These are phyloP conservation scores for Cotesia chilonis DNA, from an alignment of 1,140 invertebrate species.

Conservation along the genomic window DNA sequence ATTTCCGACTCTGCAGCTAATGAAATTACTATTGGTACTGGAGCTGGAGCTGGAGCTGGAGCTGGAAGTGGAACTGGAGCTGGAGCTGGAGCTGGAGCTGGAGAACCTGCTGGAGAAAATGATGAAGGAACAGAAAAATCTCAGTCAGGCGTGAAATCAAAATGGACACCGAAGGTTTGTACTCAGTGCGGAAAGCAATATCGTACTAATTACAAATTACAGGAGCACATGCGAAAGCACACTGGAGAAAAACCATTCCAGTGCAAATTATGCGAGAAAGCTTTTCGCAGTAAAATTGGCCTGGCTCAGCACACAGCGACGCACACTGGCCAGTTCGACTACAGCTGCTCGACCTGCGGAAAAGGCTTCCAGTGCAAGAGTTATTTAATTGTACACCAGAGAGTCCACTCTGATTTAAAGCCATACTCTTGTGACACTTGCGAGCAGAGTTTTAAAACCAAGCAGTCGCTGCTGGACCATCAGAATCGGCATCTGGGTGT, in stretches of 20 bases:
- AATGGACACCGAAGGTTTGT: conserved; percentile 67
- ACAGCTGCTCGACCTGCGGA: conserved; percentile 74
- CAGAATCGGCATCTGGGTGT: conserved; percentile 83
- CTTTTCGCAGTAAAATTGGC: conserved; percentile 75
- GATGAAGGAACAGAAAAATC: conserved; percentile 34
- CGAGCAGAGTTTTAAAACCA: conserved; percentile 75
- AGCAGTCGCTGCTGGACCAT: conserved; percentile 79
- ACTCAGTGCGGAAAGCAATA: conserved; percentile 70
- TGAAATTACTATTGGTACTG: no score
- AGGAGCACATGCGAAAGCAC: conserved; percentile 82
- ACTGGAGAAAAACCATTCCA: conserved; percentile 84
- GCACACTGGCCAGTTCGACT: conserved; percentile 73
- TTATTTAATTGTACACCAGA: conserved; percentile 76
- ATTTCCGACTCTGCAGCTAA: conserved; percentile 38
- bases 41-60: background rate
- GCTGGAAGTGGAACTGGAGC: no score
- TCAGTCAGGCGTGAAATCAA: conserved; percentile 50
- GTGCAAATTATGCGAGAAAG: conserved; percentile 79
- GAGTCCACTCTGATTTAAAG: conserved; percentile 73
- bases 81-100: background rate
- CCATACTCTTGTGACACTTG: conserved; percentile 72
- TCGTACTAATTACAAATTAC: conserved; percentile 73
- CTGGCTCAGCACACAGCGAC: conserved; percentile 75
- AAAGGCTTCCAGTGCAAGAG: conserved; percentile 79
- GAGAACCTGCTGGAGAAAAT: conserved; percentile 23